These are phyloP conservation scores for Phalacrocorax brasilianus DNA, from an alignment of 2,113 vertebrate species.

Conservation along the genomic window DNA sequence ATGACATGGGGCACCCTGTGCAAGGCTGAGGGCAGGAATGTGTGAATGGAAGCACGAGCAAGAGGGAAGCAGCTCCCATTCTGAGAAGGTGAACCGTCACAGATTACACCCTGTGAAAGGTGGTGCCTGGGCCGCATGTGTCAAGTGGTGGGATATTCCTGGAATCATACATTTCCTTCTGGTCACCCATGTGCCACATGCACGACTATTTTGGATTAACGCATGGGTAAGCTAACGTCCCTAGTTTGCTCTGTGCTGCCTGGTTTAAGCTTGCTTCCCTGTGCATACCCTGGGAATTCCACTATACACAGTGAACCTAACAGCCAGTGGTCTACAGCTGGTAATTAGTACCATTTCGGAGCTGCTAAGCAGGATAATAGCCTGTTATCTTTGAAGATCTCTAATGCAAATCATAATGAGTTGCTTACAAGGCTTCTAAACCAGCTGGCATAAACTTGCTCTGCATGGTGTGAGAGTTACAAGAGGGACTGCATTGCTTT, in stretches of 20 bases:
- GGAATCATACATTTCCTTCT: not conserved
- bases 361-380: not conserved
- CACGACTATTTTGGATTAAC: not conserved
- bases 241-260: not conserved
- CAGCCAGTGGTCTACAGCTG: constrained; percentile 5
- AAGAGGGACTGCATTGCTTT: not conserved
- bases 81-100: not conserved
- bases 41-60: not conserved
- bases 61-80: not conserved
- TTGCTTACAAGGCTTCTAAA: constrained; percentile 5
- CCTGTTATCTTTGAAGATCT: constrained; percentile 11
- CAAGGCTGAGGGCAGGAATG: not conserved
- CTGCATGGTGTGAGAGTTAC: not conserved
- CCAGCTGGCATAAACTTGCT: not conserved
- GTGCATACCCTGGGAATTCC: not conserved
- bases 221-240: not conserved
- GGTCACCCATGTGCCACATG: not conserved
- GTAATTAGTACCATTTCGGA: constrained; percentile 32
- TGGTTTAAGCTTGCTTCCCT: not conserved
- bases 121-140: not conserved
- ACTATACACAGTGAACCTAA: not conserved
- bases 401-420: not conserved
- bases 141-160: not conserved
- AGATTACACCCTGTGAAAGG: not conserved
- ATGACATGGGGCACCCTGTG: not conserved